Conservation (phyloP, 2,888 invertebrate species). For the Spisula solida region DNA sequence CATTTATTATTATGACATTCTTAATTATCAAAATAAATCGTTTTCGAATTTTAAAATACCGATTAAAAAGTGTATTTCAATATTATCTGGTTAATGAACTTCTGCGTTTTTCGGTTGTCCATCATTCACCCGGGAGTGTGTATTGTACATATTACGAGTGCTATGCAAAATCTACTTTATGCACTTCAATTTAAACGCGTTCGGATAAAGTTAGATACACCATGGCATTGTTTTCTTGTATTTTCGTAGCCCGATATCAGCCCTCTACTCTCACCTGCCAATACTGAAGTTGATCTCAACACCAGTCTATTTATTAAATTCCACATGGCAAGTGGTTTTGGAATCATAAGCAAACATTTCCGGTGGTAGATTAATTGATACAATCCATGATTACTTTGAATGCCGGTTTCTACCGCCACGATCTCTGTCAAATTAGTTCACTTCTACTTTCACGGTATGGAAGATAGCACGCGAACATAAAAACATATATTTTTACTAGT, state of each 20-base stretch:
- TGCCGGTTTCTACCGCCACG: neutral
- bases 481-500: too few species aligned
- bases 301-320: neutral
- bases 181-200: too few species aligned
- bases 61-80: neutral
- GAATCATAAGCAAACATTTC: slow-evolving; percentile 14
- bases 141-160: neutral
- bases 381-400: neutral
- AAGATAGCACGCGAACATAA: neutral
- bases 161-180: neutral
- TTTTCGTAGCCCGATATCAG: neutral
- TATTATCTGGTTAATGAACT: neutral
- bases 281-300: neutral
- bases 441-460: neutral
- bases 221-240: neutral
- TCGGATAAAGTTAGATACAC: too few species aligned
- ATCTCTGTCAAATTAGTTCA: neutral
- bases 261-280: neutral
- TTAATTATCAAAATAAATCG: neutral
- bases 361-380: neutral
- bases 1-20: slow-evolving; percentile 1
- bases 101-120: neutral
- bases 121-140: neutral
- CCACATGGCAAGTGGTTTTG: neutral
- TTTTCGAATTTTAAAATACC: neutral